Percentiles rank a stretch among this genome's conserved stretches.
phyloP scores from a whole-genome alignment of 2,888 invertebrate species.

The Pachydiplax longipennis region DNA sequence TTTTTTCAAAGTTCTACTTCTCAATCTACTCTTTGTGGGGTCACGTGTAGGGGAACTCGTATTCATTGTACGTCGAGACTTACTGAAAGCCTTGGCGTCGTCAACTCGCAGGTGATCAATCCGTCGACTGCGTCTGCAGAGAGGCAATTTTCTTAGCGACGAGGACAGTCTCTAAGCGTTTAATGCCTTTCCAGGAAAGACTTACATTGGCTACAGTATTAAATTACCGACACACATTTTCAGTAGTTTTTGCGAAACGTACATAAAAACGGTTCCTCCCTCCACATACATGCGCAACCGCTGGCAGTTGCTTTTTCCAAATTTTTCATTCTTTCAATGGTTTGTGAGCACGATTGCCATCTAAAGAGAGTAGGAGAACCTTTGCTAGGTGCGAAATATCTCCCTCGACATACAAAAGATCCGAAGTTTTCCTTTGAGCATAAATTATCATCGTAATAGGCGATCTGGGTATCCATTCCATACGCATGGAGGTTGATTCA shows the following conservation, averaged over 20 bases:
- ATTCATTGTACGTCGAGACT: slow-evolving; percentile 20
- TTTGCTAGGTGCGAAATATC: neutral
- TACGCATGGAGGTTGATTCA: no score
- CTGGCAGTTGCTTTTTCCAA: neutral
- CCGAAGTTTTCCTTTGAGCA: neutral
- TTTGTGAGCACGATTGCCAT: neutral
- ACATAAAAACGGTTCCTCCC: neutral
- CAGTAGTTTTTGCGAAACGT: neutral
- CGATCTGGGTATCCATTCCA: no score
- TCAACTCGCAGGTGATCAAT: neutral
- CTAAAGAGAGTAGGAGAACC: neutral
- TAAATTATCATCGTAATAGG: no score
- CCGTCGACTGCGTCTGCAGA: neutral
- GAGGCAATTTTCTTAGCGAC: neutral
- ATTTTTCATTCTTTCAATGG: neutral
- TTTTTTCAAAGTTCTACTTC: neutral
- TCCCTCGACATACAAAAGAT: neutral
- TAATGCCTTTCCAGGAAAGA: neutral
- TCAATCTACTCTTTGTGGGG: slow-evolving; percentile 4
- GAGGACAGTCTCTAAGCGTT: slow-evolving; percentile 1
- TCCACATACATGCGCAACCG: neutral
- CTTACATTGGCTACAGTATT: neutral
- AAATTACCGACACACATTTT: neutral
- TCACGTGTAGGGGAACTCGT: neutral
- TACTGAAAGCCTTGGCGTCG: slow-evolving; percentile 8